Conservation (phyloP, 2,888 invertebrate species). For the Hemaris fuciformis region DNA sequence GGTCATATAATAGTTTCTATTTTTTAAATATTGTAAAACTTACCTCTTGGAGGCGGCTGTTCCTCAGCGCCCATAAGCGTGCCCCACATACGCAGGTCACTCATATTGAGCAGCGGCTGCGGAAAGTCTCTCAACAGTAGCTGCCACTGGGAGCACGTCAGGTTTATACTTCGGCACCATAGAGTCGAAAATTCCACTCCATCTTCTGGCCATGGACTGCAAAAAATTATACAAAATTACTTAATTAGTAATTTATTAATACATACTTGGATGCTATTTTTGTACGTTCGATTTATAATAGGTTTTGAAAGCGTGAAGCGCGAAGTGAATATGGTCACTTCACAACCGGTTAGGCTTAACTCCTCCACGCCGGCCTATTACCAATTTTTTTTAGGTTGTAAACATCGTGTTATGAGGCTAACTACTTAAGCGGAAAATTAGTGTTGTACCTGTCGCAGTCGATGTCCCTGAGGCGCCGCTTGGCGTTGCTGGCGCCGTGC, state of each 20-base stretch:
- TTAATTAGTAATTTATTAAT: too few relatives aligned
- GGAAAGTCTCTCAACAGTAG: constrained; percentile 96
- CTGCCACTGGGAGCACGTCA: constrained; percentile 92
- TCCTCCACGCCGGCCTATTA: too few relatives aligned
- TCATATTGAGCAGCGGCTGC: constrained; percentile 93
- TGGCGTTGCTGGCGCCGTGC: constrained; percentile 90
- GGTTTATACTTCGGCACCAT: constrained; percentile 94
- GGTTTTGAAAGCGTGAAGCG: too few relatives aligned
- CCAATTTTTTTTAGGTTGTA: too few relatives aligned
- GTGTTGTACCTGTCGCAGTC: constrained; percentile 92
- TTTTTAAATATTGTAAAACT: neutral
- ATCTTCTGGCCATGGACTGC: constrained; percentile 95
- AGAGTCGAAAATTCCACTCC: constrained; percentile 93
- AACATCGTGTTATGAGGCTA: too few relatives aligned
- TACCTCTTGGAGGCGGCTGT: constrained; percentile 75
- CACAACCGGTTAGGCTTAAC: too few relatives aligned
- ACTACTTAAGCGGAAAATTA: too few relatives aligned
- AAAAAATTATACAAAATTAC: neutral
- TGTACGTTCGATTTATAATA: too few relatives aligned
- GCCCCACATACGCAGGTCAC: constrained; percentile 93
- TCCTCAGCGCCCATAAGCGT: constrained; percentile 95
- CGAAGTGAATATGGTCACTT: too few relatives aligned
- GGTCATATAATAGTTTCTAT: too few relatives aligned
- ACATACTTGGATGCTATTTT: too few relatives aligned
- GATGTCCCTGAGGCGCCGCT: constrained; percentile 87